phyloP scores from a whole-genome alignment of 53 echinoderm and acorn worm genomes.

The Mesocentrotus franciscanus region DNA sequence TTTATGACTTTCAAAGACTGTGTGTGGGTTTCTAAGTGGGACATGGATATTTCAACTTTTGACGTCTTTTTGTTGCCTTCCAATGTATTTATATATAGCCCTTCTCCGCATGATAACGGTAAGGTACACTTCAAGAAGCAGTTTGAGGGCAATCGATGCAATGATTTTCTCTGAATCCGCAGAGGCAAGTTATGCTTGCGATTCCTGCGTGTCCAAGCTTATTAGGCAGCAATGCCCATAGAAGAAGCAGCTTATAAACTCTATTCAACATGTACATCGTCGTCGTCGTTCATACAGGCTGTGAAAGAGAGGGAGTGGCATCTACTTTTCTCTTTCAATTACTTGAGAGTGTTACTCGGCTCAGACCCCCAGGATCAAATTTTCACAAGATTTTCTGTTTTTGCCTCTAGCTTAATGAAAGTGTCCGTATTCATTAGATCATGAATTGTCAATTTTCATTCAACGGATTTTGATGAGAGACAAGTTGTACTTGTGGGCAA shows the following conservation, averaged over 20 bases:
- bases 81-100: not conserved
- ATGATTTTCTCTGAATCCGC: conserved; percentile 40
- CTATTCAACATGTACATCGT: not conserved
- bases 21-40: conserved; percentile 33
- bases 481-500: conserved; percentile 42
- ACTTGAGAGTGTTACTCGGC: conserved; percentile 53
- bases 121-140: conserved; percentile 19
- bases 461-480: not conserved
- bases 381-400: conserved; percentile 51
- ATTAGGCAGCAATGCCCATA: conserved; percentile 7
- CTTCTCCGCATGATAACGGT: conserved; percentile 4
- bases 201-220: conserved; percentile 31
- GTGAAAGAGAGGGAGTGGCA: conserved; percentile 61
- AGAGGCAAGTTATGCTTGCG: conserved; percentile 38
- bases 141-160: conserved; percentile 38
- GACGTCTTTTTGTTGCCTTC: not conserved
- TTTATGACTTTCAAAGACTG: not conserved
- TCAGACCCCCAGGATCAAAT: conserved; percentile 54
- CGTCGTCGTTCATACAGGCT: not conserved
- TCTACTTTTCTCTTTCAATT: conserved; percentile 59
- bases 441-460: conserved; percentile 41
- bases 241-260: conserved; percentile 19
- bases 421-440: conserved; percentile 43
- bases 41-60: not conserved
- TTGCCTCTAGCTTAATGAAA: conserved; percentile 67